These are phyloP conservation scores for Sitobion miscanthi DNA, from an alignment of 1,140 invertebrate genomes.

Conservation along the genomic window DNA sequence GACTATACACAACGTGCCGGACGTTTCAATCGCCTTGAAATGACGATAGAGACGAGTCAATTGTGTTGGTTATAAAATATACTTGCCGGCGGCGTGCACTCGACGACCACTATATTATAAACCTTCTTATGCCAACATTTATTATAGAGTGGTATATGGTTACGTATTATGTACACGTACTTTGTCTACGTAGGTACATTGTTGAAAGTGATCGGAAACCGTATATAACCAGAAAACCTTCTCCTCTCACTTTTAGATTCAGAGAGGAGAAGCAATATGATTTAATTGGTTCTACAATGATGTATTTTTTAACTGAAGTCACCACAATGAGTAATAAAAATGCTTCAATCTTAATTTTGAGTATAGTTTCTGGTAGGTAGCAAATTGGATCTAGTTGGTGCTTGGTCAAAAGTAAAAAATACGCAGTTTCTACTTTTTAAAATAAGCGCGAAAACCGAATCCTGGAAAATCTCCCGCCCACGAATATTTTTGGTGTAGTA, in stretches of 20 bases:
- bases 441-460: neutral
- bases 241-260: constrained; percentile 13
- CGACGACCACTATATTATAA: neutral
- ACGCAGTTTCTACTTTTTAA: neutral
- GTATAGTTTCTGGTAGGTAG: neutral
- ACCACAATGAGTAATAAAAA: neutral
- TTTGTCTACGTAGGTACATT: neutral
- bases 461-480: too few species aligned
- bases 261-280: neutral
- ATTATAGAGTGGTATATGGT: neutral
- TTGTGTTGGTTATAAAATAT: constrained; percentile 13
- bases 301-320: neutral
- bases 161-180: neutral
- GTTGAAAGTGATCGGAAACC: neutral
- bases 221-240: constrained; percentile 1
- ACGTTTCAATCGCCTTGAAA: neutral
- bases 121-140: neutral
- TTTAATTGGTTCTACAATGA: neutral
- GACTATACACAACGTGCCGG: neutral
- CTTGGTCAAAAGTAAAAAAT: neutral
- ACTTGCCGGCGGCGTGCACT: neutral
- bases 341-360: neutral
- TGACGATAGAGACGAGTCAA: neutral
- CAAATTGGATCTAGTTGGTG: neutral
- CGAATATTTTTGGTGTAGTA: too few species aligned